Conservation (phyloP, 2,888 invertebrate genomes). For the Coleophora flavipennella region DNA sequence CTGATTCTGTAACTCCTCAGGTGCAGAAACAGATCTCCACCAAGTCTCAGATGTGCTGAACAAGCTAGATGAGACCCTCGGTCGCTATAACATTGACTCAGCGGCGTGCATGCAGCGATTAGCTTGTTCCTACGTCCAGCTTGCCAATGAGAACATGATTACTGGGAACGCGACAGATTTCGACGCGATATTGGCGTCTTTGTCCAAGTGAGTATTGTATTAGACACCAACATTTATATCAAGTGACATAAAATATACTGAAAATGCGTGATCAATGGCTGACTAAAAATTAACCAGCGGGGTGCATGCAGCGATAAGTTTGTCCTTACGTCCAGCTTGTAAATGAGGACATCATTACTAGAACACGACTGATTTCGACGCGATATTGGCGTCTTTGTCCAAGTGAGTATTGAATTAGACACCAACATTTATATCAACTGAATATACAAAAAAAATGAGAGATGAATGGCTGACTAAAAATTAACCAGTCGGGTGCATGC, state of each 20-base stretch:
- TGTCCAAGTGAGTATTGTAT: conserved; percentile 71
- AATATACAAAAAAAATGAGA: too few species aligned
- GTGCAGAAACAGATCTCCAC: conserved; percentile 70
- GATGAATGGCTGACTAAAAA: too few species aligned
- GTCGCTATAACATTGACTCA: conserved; percentile 80
- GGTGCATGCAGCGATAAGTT: conserved; percentile 79
- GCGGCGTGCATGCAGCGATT: conserved; percentile 80
- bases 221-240: too few species aligned
- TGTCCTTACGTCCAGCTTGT: conserved; percentile 83
- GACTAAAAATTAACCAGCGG: too few species aligned
- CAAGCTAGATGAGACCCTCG: conserved; percentile 77
- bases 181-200: conserved; percentile 74
- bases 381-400: conserved; percentile 73
- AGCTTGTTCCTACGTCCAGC: conserved; percentile 80
- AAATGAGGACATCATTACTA: conserved; percentile 74
- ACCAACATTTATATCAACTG: too few species aligned
- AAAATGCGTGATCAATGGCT: too few species aligned
- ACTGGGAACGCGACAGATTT: conserved; percentile 76
- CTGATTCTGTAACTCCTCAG: too few species aligned
- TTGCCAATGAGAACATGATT: conserved; percentile 76
- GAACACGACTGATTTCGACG: conserved; percentile 76
- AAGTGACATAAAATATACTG: too few species aligned
- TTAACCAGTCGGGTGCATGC: conserved; percentile 80
- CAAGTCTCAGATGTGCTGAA: conserved; percentile 76
- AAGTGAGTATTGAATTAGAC: conserved; percentile 57